These are phyloP conservation scores for Trididemnum nubilum DNA, from an alignment of 23 tunicate genomes.

Conservation along the genomic window DNA sequence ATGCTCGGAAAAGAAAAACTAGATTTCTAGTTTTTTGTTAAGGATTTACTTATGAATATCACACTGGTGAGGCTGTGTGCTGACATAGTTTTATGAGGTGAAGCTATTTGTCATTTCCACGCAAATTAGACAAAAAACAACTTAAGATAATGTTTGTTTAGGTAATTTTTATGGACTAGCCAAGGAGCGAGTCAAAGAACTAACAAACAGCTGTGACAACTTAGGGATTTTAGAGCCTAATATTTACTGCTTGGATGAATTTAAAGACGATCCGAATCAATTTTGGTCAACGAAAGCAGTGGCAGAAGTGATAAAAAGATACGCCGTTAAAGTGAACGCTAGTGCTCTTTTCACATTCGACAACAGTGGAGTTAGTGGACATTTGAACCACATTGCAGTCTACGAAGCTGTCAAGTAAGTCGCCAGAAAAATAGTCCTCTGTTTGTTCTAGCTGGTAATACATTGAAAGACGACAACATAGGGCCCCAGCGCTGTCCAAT, in stretches of 20 bases:
- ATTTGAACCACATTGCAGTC: constrained; percentile 62
- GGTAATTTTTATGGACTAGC: constrained; percentile 73
- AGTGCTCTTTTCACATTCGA: constrained; percentile 66
- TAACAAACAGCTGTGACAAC: constrained; percentile 54
- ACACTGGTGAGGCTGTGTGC: too few species aligned
- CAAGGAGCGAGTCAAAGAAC: constrained; percentile 40
- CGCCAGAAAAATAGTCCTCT: too few species aligned
- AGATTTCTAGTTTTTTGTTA: too few species aligned
- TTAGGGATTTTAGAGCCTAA: constrained; percentile 47
- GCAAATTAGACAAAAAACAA: too few species aligned
- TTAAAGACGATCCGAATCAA: constrained; percentile 58
- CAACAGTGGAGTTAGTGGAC: constrained; percentile 71
- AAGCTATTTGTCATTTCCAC: too few species aligned
- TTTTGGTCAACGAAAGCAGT: constrained; percentile 37
- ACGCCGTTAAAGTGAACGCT: constrained; percentile 22
- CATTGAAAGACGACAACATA: too few species aligned
- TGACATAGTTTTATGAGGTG: too few species aligned
- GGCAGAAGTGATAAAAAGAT: constrained; percentile 13
- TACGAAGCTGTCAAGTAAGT: constrained; percentile 64
- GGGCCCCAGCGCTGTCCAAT: too few species aligned
- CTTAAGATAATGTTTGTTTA: neutral
- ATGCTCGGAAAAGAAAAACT: too few species aligned
- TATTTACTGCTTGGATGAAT: constrained; percentile 42
- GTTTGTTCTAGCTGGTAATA: too few species aligned
- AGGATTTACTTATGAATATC: too few species aligned